phyloP scores from a whole-genome alignment of 2,888 invertebrate species.

The Carabus problematicus region DNA sequence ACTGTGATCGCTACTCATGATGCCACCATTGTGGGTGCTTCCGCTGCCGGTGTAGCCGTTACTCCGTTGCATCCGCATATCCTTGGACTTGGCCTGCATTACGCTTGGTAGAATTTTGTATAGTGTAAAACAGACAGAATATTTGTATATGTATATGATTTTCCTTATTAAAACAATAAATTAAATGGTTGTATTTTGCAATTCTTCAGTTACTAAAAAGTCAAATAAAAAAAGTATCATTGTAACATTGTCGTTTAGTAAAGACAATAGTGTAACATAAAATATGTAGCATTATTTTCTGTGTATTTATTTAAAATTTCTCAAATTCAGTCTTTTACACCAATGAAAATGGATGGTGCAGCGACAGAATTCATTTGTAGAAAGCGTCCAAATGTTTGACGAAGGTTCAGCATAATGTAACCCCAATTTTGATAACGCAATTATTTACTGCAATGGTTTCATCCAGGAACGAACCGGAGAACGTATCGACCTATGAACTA shows the following conservation, averaged over 20 bases:
- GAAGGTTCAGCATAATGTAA: too few relatives aligned
- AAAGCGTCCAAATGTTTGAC: background rate
- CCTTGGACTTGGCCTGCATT: slow-evolving; percentile 17
- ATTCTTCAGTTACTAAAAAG: background rate
- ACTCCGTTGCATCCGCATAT: slow-evolving; percentile 17
- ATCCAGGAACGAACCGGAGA: too few relatives aligned
- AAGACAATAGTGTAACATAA: too few relatives aligned
- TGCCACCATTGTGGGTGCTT: slow-evolving; percentile 27
- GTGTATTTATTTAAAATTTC: slow-evolving; percentile 4
- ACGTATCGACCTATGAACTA: too few relatives aligned
- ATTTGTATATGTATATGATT: background rate
- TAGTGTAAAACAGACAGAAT: too few relatives aligned
- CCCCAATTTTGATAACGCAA: too few relatives aligned
- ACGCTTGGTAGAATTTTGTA: slow-evolving; percentile 7
- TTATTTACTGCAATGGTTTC: too few relatives aligned
- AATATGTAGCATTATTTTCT: background rate
- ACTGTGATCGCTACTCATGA: slow-evolving; percentile 24
- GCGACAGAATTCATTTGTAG: background rate
- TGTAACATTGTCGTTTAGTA: too few relatives aligned
- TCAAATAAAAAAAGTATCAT: too few relatives aligned
- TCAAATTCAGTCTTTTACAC: background rate
- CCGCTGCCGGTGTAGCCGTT: background rate
- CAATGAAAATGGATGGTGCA: slow-evolving; percentile 4
- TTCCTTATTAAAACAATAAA: background rate
- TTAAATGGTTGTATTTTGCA: background rate